phyloP scores from a whole-genome alignment of 2,888 invertebrate genomes.

The Eueremaeus valkanovi region DNA sequence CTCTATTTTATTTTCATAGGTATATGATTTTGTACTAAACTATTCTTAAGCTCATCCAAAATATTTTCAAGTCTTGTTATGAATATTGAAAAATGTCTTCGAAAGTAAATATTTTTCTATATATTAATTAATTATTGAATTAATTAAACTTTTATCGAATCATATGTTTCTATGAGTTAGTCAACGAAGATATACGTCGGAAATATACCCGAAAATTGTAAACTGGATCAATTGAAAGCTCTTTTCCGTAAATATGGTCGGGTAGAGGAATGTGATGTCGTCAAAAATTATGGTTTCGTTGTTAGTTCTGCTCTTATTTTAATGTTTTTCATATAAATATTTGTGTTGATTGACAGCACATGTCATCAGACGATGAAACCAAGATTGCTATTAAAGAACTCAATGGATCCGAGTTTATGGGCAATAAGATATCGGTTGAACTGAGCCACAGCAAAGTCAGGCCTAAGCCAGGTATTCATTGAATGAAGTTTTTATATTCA shows the following conservation, averaged over 20 bases:
- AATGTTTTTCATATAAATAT: not conserved
- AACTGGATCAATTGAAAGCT: conserved; percentile 43
- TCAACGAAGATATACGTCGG: conserved; percentile 47
- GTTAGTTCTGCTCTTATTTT: conserved; percentile 41
- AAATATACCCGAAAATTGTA: conserved; percentile 46
- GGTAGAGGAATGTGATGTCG: conserved; percentile 47
- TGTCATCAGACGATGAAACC: conserved; percentile 46
- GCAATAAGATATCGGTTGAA: conserved; percentile 47
- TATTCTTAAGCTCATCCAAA: too few relatives aligned
- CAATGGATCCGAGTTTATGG: conserved; percentile 46
- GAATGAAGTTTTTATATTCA: not conserved
- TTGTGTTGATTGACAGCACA: conserved; percentile 43
- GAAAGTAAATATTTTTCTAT: not conserved
- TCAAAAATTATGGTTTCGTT: conserved; percentile 48
- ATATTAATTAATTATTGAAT: not conserved
- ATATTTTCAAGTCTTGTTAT: too few relatives aligned
- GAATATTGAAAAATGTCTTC: too few relatives aligned
- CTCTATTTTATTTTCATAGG: too few relatives aligned
- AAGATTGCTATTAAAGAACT: conserved; percentile 46
- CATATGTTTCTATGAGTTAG: not conserved
- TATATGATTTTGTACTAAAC: too few relatives aligned
- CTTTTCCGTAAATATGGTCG: conserved; percentile 46
- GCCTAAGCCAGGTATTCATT: conserved; percentile 67
- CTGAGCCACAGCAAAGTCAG: conserved; percentile 69
- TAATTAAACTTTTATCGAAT: not conserved